Conservation (phyloP, 2,888 invertebrate species). For the Tachina grossa region DNA sequence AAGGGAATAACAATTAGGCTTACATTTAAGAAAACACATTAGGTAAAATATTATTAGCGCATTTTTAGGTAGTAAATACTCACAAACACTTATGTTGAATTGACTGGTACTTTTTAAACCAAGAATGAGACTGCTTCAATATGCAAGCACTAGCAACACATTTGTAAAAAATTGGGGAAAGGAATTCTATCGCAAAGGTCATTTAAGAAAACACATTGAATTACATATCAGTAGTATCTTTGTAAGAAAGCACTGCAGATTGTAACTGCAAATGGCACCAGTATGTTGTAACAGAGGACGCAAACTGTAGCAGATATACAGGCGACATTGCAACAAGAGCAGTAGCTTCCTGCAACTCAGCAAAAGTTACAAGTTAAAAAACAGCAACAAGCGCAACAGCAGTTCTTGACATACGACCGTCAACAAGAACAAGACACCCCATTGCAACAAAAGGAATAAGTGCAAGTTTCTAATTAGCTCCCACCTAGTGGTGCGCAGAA, state of each 20-base stretch:
- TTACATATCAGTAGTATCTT: conserved; percentile 89
- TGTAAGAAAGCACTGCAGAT: conserved; percentile 87
- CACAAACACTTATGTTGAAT: conserved; percentile 84
- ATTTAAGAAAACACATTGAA: conserved; percentile 91
- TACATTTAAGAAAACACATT: conserved; percentile 88
- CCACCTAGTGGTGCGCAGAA: conserved; percentile 72
- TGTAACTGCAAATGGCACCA: conserved; percentile 81
- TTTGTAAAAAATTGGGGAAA: conserved; percentile 93
- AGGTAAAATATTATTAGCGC: no score
- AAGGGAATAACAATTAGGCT: conserved; percentile 92
- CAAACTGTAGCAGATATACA: conserved; percentile 77
- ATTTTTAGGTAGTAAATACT: conserved; percentile 70
- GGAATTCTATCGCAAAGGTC: conserved; percentile 94
- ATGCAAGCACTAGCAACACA: conserved; percentile 83
- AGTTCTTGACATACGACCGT: conserved; percentile 71
- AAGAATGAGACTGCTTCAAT: conserved; percentile 47
- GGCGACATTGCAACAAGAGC: conserved; percentile 78
- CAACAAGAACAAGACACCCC: conserved; percentile 77
- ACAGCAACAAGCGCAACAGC: conserved; percentile 76
- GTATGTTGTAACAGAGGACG: conserved; percentile 81
- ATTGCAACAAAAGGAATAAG: conserved; percentile 77
- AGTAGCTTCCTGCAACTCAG: conserved; percentile 73
- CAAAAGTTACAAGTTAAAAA: conserved; percentile 71
- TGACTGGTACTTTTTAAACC: conserved; percentile 83
- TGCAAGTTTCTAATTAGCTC: conserved; percentile 81